Base-by-base conservation (phyloP, 2,888 invertebrate species). In the Lasius platythorax region DNA sequence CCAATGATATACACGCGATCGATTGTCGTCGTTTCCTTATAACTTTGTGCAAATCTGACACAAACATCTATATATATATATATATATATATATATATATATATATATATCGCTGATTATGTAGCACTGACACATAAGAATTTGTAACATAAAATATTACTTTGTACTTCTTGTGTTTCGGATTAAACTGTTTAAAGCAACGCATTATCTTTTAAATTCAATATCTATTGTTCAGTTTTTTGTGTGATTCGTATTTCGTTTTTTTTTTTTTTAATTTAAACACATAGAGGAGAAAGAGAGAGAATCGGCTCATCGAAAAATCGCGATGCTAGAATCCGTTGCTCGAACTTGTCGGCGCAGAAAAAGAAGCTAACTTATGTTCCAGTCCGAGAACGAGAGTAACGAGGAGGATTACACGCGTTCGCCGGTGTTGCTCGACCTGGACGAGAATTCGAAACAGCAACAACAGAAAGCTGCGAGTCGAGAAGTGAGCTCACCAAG, bases 391-490 rank as follows among this genome's bases (percentile, higher is more conserved):
- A 93, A 94, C 63, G 94, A 94, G 64, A 94, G 93, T 85, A 93
- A 92, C 64, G 93, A 93, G 28, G 94, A 94, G 23, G 92, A 91
- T 33, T 92, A 92, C 78, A 74, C 85, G 11, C 92, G 89, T 50
- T 94, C 94, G 9, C 95, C 94, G 0, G 92, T 95, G n/a, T 88
- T 95, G 58, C 85, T 95, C 68, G 95, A 95, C 84, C 88, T 95
- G 28, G 95, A 95, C 76, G 94, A 95, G 81, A 94, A 94, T 83
- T 93, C 94, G 15, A 94, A 94, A 75, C 93, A 92, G 67, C 93
- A 93, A 50, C 93, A 92, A 63, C 90, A 88, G 46, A 87, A 87
- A 43, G 70, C 85, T 8, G 67, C 84, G 11, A 72, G 18, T 72
- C 91, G 56, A 56, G 86, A 85, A 81, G 72, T 66, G 30, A 86